Percentiles rank a stretch among this genome's conserved stretches.
phyloP scores from a whole-genome alignment of 2,113 vertebrate genomes.

The Hassar affinis region DNA sequence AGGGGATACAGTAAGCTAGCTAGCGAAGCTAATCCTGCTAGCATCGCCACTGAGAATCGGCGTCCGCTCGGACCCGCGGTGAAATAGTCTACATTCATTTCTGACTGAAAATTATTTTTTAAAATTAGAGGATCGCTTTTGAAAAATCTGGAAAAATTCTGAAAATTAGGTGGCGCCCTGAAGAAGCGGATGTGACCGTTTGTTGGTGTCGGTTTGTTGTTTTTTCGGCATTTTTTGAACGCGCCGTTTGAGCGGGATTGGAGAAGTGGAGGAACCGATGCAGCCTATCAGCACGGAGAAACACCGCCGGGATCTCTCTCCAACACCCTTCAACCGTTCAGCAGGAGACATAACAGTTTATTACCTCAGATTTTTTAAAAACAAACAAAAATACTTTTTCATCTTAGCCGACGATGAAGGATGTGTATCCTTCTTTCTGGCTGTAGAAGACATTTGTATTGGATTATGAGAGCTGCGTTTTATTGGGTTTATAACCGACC shows the following conservation, averaged over 20 bases:
- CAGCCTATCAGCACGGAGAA: slow-evolving; percentile 53
- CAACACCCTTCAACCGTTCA: neutral
- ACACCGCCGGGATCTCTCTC: slow-evolving; percentile 40
- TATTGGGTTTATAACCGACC: neutral
- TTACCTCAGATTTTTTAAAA: neutral
- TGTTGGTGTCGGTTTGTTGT: slow-evolving; percentile 32
- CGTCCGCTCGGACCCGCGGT: slow-evolving; percentile 47
- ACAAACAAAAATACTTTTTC: neutral
- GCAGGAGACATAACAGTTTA: neutral
- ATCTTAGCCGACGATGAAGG: neutral
- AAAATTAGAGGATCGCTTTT: slow-evolving; percentile 33
- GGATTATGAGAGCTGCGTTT: slow-evolving; percentile 57
- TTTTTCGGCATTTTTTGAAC: slow-evolving; percentile 62
- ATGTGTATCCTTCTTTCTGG: slow-evolving; percentile 2
- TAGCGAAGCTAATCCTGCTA: slow-evolving; percentile 50
- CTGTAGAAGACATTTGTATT: slow-evolving; percentile 40
- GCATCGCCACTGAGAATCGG: slow-evolving; percentile 46
- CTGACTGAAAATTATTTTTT: slow-evolving; percentile 37
- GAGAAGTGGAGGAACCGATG: slow-evolving; percentile 59
- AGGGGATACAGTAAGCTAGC: slow-evolving; percentile 47
- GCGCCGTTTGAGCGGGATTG: slow-evolving; percentile 78
- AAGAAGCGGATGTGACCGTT: slow-evolving; percentile 28
- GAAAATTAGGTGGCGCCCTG: slow-evolving; percentile 38
- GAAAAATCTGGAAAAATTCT: slow-evolving; percentile 50
- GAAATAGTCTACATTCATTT: slow-evolving; percentile 41